Evolutionary conservation across 2,113 vertebrate species (phyloP).

Genomic region (Axis porcinus): DNA sequence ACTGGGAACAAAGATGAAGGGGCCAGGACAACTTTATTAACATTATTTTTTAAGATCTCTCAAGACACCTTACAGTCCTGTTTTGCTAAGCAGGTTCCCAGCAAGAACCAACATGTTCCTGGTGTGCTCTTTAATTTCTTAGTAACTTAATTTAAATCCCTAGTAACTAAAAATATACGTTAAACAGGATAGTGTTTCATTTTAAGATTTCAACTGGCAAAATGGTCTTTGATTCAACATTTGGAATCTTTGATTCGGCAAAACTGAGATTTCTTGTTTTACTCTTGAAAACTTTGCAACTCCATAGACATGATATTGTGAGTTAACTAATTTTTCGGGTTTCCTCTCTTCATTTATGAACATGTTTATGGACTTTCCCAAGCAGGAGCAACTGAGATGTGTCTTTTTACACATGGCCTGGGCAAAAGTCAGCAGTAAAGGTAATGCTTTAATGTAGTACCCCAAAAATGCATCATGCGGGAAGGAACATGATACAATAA

Average conservation of each 20-base stretch:
- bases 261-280: neutral
- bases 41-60: neutral
- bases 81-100: neutral
- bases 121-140: neutral
- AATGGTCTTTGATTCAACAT: neutral
- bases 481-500: neutral
- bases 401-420: neutral
- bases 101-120: neutral
- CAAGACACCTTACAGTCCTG: neutral
- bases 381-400: neutral
- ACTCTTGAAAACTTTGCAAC: neutral
- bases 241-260: neutral
- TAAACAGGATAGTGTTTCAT: neutral
- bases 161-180: neutral
- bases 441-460: neutral
- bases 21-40: neutral
- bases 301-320: neutral
- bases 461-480: rapidly evolving
- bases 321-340: neutral
- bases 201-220: neutral
- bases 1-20: neutral
- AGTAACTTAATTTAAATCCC: neutral
- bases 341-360: neutral
- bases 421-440: neutral
- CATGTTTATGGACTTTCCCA: neutral